A percentile compares a stretch with the other conserved stretches of the same genome.
Evolutionary conservation across 2,888 invertebrate species (phyloP).

Genomic region (Cheilosia urbana): DNA sequence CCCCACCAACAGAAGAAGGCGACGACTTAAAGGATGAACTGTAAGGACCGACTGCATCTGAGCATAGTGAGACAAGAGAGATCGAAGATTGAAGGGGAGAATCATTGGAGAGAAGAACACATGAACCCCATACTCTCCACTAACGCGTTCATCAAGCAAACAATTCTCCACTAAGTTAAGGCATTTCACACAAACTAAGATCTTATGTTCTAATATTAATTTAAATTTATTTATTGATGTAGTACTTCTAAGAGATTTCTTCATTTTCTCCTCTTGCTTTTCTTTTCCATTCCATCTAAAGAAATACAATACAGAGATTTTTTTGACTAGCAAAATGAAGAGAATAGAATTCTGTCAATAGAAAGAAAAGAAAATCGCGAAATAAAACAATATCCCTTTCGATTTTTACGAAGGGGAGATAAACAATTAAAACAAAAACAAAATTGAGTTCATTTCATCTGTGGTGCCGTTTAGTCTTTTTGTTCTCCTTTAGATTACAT

Average conservation of each 20-base stretch:
- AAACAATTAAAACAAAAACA: conserved; percentile 38
- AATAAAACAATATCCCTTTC: conserved; percentile 77
- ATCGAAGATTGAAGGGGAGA: conserved; percentile 71
- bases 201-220: conserved; percentile 65
- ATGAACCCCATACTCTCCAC: conserved; percentile 45
- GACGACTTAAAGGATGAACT: conserved; percentile 93
- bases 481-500: neutral
- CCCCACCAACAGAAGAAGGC: conserved; percentile 88
- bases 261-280: conserved; percentile 35
- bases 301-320: conserved; percentile 27
- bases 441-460: conserved; percentile 21
- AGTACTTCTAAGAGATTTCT: conserved; percentile 67
- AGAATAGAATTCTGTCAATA: conserved; percentile 64
- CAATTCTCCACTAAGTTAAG: conserved; percentile 70
- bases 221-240: conserved; percentile 74
- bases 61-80: conserved; percentile 60
- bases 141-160: conserved; percentile 51
- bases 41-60: conserved; percentile 83
- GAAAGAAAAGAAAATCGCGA: conserved; percentile 38
- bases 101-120: conserved; percentile 23
- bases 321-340: conserved; percentile 57
- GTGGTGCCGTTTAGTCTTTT: conserved; percentile 10
- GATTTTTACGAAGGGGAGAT: conserved; percentile 82
- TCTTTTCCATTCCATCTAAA: conserved; percentile 59
- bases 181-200: conserved; percentile 70